Base-by-base conservation (phyloP, 2,113 vertebrate genomes). In the Ailurus styani region DNA sequence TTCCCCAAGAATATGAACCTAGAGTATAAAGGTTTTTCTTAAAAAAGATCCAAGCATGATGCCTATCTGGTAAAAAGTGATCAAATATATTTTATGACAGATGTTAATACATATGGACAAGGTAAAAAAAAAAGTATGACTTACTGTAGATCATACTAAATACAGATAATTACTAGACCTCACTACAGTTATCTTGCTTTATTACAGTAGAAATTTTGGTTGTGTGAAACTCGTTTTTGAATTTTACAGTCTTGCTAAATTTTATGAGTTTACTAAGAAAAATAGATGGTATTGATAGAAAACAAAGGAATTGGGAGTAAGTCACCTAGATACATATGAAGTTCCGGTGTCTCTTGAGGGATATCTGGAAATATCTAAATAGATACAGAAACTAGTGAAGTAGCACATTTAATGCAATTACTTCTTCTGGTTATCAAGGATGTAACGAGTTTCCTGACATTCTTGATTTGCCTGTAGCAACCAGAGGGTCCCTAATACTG, bases 121-220 rank as follows among this genome's bases (percentile, higher is more conserved):
- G 23, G 9, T 64, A 45, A 77, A 83, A 86, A 54, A 62, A 68
- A 73, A 64, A 12, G 1, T 18, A 45, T 40, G 14, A 64, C 86
- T 87, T 88, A 88, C 11, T 77, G 42, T 42, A 95, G 91, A 81
- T 95, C 31, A 78, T 60, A 78, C 52, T 86, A 81, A 86, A 92
- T 23, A n/a, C 17, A 77, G 25, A 64, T 83, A 78, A 94, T 95
- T 89, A 77, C 2, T 87, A 68, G 21, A 73, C 17, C 29, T 96
- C 27, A 45, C 20, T 66, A 68, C 8, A 91, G 23, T 55, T 57
- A 77, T 37, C 21, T 87, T 87, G 37, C 7, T 72, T 93, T 47
- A 9, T 50, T 83, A 20, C 1, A 62, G 21, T 62, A 91, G 37
- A 84, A 94, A 90, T 50, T 66, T 93, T 57, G 40, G 11, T 66